These are phyloP conservation scores for Pseudochirops cupreus DNA, from an alignment of 2,797 vertebrate genomes.

Conservation along the genomic window DNA sequence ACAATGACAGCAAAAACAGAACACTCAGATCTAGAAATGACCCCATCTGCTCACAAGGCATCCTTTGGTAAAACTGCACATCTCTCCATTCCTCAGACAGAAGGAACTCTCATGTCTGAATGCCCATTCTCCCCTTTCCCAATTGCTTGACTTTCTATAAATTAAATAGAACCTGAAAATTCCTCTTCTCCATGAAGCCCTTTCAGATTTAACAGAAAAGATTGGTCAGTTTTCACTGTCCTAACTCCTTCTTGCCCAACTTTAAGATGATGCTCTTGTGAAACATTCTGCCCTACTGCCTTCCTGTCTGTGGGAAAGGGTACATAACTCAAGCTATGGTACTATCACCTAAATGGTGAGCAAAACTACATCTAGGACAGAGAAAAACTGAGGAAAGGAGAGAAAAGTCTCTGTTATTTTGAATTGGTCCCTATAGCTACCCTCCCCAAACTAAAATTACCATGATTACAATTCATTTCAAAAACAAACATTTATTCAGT, in stretches of 20 bases:
- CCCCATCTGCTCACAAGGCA: slow-evolving; percentile 61
- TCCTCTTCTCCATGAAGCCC: neutral
- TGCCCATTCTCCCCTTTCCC: neutral
- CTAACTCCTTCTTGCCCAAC: neutral
- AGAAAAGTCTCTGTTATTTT: neutral
- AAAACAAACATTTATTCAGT: neutral
- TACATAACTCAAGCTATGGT: neutral
- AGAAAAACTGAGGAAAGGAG: neutral
- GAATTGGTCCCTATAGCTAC: neutral
- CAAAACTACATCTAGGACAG: neutral
- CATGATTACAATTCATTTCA: neutral
- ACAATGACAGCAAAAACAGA: slow-evolving; percentile 76
- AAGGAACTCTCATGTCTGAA: neutral
- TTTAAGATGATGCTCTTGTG: neutral
- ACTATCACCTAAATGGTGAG: neutral
- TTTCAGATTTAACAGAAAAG: neutral
- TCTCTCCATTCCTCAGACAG: neutral
- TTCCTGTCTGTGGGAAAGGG: neutral
- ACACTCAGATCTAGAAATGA: slow-evolving; percentile 74
- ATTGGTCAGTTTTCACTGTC: neutral
- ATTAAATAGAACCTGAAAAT: neutral
- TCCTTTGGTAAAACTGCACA: neutral
- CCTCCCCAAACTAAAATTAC: neutral
- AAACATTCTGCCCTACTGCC: neutral
- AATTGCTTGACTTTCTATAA: neutral